Evolutionary conservation across 2,113 vertebrate species (phyloP).

Genomic region (Phalacrocorax brasilianus): DNA sequence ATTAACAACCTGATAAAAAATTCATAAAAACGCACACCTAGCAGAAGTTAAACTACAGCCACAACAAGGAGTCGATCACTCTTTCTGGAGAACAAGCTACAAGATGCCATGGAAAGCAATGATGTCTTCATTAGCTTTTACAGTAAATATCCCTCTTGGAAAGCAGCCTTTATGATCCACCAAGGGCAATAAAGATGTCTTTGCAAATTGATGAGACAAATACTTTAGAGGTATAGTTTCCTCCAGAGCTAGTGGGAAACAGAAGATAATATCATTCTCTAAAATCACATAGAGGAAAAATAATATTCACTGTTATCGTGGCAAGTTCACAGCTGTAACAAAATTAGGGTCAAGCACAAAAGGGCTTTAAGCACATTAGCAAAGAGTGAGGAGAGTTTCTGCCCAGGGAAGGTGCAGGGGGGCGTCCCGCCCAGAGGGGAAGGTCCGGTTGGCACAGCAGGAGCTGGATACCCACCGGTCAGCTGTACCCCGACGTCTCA

Average conservation of each 20-base stretch:
- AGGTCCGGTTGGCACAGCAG: not conserved
- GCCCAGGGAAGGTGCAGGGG: not conserved
- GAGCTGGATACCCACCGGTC: not conserved
- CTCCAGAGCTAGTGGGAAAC: not conserved
- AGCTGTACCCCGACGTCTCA: not conserved
- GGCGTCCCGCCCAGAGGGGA: fast-evolving
- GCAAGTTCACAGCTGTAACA: not conserved
- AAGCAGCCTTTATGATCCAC: conserved; percentile 19
- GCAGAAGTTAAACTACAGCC: conserved; percentile 7
- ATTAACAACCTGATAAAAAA: not conserved
- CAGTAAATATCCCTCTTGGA: conserved; percentile 34
- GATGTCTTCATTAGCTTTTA: conserved; percentile 58
- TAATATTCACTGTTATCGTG: fast-evolving
- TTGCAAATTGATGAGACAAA: conserved; percentile 50
- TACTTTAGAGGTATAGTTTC: conserved; percentile 3
- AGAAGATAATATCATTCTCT: not conserved
- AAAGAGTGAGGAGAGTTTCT: not conserved
- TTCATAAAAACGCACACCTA: conserved; percentile 5
- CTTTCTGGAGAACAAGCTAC: not conserved
- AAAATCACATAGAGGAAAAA: not conserved
- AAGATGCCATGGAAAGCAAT: not conserved
- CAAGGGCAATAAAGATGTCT: conserved; percentile 48
- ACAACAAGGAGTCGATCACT: conserved; percentile 15
- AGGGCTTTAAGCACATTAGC: not conserved
- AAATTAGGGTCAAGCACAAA: not conserved